phyloP scores from a whole-genome alignment of 2,797 vertebrate genomes.

The Austrolebias charrua region DNA sequence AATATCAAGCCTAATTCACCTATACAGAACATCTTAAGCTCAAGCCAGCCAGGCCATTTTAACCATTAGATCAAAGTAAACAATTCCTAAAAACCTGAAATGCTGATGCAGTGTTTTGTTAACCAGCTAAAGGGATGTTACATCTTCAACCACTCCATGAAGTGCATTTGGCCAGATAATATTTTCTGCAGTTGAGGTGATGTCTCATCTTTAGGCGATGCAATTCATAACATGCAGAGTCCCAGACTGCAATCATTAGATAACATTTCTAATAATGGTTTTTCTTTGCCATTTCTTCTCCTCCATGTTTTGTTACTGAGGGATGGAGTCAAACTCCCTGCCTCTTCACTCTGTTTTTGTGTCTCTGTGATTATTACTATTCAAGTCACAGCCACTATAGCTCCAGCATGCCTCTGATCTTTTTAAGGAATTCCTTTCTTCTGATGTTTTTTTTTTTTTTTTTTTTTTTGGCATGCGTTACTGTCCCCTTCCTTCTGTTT shows the following conservation, averaged over 20 bases:
- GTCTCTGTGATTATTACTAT: conserved; percentile 55
- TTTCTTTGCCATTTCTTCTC: conserved; percentile 10
- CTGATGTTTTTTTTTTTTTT: neutral
- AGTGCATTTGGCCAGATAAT: conserved; percentile 23
- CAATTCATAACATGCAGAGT: conserved; percentile 21
- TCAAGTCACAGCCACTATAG: conserved; percentile 41
- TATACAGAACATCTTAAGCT: conserved; percentile 2
- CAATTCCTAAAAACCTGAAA: neutral
- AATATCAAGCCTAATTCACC: too few relatives aligned
- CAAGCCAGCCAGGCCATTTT: neutral
- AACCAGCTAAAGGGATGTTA: conserved; percentile 15
- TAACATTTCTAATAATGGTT: conserved; percentile 42
- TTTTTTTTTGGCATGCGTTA: conserved; percentile 15
- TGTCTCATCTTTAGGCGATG: conserved; percentile 11
- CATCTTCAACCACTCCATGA: conserved; percentile 3
- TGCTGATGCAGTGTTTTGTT: conserved; percentile 11
- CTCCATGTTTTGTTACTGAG: conserved; percentile 39
- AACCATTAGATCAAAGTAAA: conserved; percentile 11
- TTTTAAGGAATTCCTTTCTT: conserved; percentile 36
- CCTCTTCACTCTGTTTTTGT: conserved; percentile 28
- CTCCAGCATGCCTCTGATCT: conserved; percentile 58
- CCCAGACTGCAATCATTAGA: conserved; percentile 26
- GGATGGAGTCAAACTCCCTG: conserved; percentile 29
- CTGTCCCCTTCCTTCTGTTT: conserved; percentile 25
- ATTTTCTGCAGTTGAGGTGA: conserved; percentile 13